phyloP scores from a whole-genome alignment of 2,888 invertebrate genomes.

The Cybosia mesomella region DNA sequence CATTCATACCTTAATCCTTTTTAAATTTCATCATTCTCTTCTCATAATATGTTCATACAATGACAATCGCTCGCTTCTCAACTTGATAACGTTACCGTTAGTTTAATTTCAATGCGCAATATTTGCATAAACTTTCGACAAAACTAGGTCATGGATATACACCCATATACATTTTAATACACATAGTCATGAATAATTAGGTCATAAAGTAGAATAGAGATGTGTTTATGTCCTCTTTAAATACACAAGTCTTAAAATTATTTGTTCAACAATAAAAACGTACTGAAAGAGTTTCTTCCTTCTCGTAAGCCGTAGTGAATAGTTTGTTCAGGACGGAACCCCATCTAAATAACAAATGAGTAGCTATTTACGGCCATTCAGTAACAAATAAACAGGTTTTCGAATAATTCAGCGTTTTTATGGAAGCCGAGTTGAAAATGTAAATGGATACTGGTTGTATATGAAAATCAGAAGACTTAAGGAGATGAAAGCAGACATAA shows the following conservation, averaged over 20 bases:
- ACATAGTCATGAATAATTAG: neutral
- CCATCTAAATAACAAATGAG: constrained; percentile 63
- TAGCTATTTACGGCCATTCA: constrained; percentile 39
- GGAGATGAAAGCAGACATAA: neutral
- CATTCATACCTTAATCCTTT: no score
- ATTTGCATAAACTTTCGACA: neutral
- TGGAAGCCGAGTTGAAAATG: neutral
- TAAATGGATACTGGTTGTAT: neutral
- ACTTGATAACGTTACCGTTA: no score
- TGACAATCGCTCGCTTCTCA: no score
- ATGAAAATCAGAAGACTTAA: neutral
- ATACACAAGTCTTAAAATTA: neutral
- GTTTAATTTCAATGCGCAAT: no score
- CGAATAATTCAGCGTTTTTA: constrained; percentile 28
- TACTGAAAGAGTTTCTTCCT: neutral
- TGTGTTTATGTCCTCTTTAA: neutral
- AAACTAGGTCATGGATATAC: neutral
- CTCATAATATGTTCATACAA: no score
- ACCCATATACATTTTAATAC: neutral
- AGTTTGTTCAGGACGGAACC: constrained; percentile 24
- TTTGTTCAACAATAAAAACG: neutral
- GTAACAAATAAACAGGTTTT: constrained; percentile 38
- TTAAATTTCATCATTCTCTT: no score
- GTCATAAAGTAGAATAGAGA: neutral
- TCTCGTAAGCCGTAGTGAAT: constrained; percentile 21